phyloP scores from a whole-genome alignment of 2,888 invertebrate species.

The Apamea crenata region DNA sequence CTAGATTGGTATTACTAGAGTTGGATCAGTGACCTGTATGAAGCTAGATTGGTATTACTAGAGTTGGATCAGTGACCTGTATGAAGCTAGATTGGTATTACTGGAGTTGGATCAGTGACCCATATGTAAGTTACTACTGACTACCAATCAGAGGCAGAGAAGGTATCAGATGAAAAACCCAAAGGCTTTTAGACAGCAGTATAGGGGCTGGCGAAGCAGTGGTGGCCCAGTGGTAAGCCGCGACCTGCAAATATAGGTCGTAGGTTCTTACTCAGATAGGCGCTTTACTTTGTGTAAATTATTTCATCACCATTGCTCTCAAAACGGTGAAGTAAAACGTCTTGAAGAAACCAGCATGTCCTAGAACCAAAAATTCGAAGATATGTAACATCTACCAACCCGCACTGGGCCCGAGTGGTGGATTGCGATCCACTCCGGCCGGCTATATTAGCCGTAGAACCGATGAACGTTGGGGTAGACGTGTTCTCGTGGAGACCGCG shows the following conservation, averaged over 20 bases:
- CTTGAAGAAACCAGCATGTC: no score
- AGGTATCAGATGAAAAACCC: no score
- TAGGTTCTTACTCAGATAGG: no score
- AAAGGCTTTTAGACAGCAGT: no score
- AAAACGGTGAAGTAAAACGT: no score
- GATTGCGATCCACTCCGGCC: background rate
- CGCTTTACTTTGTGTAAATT: no score
- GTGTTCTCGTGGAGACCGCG: no score
- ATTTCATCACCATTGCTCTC: no score
- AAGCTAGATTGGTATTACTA: background rate
- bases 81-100: background rate
- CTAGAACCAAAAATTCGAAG: background rate
- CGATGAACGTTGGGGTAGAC: background rate
- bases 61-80: background rate
- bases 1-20: background rate
- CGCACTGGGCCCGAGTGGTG: background rate
- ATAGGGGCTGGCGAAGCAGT: no score
- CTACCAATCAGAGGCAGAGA: background rate
- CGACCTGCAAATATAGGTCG: no score
- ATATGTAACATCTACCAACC: background rate
- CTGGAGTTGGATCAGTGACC: background rate
- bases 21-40: no score
- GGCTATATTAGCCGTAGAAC: background rate
- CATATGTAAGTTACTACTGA: background rate
- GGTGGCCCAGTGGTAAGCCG: no score